Conservation (phyloP, 2,888 invertebrate species). For the Candidula unifasciata region DNA sequence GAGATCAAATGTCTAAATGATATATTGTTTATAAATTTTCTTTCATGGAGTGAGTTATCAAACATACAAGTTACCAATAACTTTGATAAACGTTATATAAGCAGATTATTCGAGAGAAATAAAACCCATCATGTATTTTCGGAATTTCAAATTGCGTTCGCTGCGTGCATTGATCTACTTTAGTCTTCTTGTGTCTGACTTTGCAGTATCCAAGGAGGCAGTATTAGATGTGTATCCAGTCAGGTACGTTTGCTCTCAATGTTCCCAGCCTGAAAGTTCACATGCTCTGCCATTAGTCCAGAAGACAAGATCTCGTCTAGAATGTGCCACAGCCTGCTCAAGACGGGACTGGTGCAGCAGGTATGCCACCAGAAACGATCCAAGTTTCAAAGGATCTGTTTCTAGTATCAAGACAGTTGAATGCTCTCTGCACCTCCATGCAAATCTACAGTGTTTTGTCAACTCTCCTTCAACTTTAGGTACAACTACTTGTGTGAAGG, state of each 20-base stretch:
- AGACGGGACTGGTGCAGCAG: background rate
- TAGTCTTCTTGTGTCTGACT: background rate
- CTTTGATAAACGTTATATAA: too few species aligned
- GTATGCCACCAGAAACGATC: background rate
- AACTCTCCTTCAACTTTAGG: background rate
- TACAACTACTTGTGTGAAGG: background rate
- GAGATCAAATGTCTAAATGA: too few species aligned
- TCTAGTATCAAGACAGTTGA: background rate
- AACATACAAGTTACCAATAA: too few species aligned
- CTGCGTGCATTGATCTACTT: background rate
- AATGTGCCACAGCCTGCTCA: conserved; percentile 1
- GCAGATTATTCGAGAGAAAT: too few species aligned
- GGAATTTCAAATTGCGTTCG: background rate
- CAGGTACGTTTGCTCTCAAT: background rate
- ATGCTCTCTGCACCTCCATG: background rate
- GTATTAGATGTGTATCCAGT: too few species aligned
- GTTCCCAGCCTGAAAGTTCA: background rate
- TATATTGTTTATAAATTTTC: too few species aligned
- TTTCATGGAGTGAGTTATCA: too few species aligned
- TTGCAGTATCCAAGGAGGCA: too few species aligned
- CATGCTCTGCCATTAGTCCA: background rate
- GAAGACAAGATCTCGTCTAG: background rate
- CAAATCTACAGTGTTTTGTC: background rate
- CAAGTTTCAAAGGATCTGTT: background rate
- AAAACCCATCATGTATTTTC: too few species aligned